Conservation (phyloP, 2,113 vertebrate species). For the Stigmatopora nigra region DNA sequence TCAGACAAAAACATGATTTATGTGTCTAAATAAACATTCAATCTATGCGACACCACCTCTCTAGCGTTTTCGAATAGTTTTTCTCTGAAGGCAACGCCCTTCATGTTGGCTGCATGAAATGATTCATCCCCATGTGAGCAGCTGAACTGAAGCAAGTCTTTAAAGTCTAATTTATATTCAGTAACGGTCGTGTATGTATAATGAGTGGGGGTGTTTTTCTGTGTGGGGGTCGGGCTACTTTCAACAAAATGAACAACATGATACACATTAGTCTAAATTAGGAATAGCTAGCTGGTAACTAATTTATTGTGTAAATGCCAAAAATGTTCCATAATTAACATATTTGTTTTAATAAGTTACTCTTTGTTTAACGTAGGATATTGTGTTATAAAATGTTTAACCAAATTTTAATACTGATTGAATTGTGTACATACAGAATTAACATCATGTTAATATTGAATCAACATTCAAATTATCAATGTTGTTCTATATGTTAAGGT, state of each 20-base stretch:
- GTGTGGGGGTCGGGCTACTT: constrained; percentile 30
- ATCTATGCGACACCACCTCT: constrained; percentile 7
- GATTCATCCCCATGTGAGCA: constrained; percentile 31
- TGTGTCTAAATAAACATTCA: constrained; percentile 4
- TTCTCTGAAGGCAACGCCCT: constrained; percentile 2
- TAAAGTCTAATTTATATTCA: constrained; percentile 47
- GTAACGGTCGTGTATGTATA: constrained; percentile 24
- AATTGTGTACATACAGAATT: no score
- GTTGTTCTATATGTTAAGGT: no score
- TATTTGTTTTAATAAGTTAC: no score
- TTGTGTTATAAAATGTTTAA: no score
- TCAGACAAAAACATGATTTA: constrained; percentile 1
- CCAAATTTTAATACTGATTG: no score
- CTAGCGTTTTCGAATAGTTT: constrained; percentile 7
- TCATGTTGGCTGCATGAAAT: constrained; percentile 36
- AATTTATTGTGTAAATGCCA: neutral
- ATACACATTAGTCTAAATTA: constrained; percentile 9
- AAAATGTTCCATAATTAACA: neutral
- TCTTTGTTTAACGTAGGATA: no score
- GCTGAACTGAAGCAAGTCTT: constrained; percentile 22
- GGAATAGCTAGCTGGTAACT: neutral
- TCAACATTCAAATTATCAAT: no score
- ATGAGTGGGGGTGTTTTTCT: constrained; percentile 38
- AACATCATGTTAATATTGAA: no score
- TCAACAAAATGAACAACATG: constrained; percentile 47